Conservation (phyloP, 37 sponge, comb jelly and placozoan species). For the Chondrosia reniformis region DNA sequence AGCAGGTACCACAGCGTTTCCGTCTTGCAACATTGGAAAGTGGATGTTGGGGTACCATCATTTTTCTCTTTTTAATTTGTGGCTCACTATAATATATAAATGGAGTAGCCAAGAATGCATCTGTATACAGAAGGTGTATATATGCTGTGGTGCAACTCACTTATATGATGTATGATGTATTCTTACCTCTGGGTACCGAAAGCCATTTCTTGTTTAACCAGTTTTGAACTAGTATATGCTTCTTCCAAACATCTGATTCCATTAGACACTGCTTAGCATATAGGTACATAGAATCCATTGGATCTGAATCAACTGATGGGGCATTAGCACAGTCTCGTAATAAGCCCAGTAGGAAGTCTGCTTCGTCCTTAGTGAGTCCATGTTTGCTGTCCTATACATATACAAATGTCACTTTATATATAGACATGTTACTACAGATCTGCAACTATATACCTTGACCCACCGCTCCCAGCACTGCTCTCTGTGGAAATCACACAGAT, state of each 20-base stretch:
- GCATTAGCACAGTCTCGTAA: constrained; percentile 29
- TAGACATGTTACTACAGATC: too few species aligned
- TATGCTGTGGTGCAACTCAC: too few species aligned
- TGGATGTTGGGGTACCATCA: too few species aligned
- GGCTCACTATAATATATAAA: too few species aligned
- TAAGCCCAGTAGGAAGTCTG: constrained; percentile 18
- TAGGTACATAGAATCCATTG: background rate
- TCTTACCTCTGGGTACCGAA: too few species aligned
- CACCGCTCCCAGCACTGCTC: constrained; percentile 46
- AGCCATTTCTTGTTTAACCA: constrained; percentile 36
- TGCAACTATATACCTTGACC: background rate
- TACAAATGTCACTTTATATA: background rate
- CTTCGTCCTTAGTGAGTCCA: constrained; percentile 31
- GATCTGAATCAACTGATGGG: background rate
- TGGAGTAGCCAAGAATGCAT: too few species aligned
- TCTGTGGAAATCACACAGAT: constrained; percentile 48
- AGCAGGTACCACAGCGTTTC: background rate
- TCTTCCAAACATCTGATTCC: constrained; percentile 20
- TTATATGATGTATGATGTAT: too few species aligned
- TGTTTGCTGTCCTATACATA: constrained; percentile 17
- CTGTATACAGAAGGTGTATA: too few species aligned
- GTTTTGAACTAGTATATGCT: background rate
- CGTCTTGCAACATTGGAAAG: background rate
- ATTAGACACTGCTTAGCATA: background rate
- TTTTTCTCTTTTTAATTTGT: too few species aligned